These are phyloP conservation scores for Schizaphis graminum DNA, from an alignment of 2,888 invertebrate genomes.

Conservation along the genomic window DNA sequence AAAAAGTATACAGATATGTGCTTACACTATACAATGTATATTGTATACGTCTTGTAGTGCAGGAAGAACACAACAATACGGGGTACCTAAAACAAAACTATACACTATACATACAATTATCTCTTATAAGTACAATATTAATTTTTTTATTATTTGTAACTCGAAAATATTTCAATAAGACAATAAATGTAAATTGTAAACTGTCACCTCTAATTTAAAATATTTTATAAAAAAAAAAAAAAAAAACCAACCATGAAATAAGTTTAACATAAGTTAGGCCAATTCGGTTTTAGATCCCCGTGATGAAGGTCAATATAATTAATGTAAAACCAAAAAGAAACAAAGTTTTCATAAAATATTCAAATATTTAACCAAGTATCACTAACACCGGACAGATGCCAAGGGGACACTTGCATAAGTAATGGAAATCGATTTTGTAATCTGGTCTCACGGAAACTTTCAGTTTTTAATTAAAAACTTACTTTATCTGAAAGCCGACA, in stretches of 20 bases:
- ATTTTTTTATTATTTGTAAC: not conserved
- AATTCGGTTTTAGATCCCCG: constrained; percentile 18
- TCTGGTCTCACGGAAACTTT: constrained; percentile 63
- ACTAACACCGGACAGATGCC: constrained; percentile 62
- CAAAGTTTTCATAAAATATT: constrained; percentile 62
- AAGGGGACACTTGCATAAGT: constrained; percentile 63
- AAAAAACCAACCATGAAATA: constrained; percentile 6
- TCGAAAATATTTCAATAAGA: not conserved
- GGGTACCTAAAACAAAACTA: not conserved
- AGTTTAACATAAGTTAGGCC: not conserved
- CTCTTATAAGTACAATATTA: not conserved
- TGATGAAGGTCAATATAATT: constrained; percentile 55
- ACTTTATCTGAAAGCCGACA: constrained; percentile 57
- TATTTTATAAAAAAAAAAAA: not conserved
- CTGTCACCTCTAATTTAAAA: not conserved
- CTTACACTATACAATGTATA: not conserved
- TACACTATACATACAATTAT: not conserved
- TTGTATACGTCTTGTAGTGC: not conserved
- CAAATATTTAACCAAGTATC: constrained; percentile 64
- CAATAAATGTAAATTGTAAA: not conserved
- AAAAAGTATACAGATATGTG: not conserved
- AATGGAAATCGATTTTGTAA: constrained; percentile 65
- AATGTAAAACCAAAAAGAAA: constrained; percentile 63
- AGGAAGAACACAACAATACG: not conserved
- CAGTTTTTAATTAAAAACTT: constrained; percentile 66